These are phyloP conservation scores for Heliconius charithonia DNA, from an alignment of 2,888 invertebrate genomes.

Conservation along the genomic window DNA sequence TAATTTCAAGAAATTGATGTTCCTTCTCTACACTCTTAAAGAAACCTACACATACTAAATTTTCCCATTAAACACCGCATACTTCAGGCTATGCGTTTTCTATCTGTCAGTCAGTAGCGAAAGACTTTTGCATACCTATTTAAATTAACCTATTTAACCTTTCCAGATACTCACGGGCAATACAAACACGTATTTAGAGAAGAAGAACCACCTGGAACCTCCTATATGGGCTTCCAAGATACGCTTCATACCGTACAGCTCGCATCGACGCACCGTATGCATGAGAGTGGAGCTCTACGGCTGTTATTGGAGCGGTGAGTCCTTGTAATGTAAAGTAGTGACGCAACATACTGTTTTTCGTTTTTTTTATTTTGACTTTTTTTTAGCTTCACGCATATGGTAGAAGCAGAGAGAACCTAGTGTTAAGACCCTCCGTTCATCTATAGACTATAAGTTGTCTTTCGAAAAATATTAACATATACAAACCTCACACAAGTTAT, in stretches of 20 bases:
- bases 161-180: constrained; percentile 91
- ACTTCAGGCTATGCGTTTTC: not conserved
- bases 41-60: not conserved
- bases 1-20: not conserved
- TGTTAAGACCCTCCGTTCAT: not conserved
- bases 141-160: not conserved
- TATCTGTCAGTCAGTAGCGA: too few relatives aligned
- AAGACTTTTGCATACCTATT: not conserved
- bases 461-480: too few relatives aligned
- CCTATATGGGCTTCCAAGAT: constrained; percentile 94
- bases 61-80: not conserved
- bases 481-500: too few relatives aligned
- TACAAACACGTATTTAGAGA: constrained; percentile 92
- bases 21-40: not conserved
- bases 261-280: constrained; percentile 92
- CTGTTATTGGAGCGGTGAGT: constrained; percentile 90
- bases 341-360: not conserved
- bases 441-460: too few relatives aligned
- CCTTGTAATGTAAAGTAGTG: not conserved
- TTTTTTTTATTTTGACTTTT: not conserved
- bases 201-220: constrained; percentile 89
- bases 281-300: constrained; percentile 96
- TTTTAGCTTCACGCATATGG: too few relatives aligned
- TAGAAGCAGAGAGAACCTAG: not conserved
- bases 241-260: constrained; percentile 93